Percentiles rank a stretch among this genome's conserved stretches.
phyloP scores from a whole-genome alignment of 2,888 invertebrate species.

The Spodoptera littoralis region DNA sequence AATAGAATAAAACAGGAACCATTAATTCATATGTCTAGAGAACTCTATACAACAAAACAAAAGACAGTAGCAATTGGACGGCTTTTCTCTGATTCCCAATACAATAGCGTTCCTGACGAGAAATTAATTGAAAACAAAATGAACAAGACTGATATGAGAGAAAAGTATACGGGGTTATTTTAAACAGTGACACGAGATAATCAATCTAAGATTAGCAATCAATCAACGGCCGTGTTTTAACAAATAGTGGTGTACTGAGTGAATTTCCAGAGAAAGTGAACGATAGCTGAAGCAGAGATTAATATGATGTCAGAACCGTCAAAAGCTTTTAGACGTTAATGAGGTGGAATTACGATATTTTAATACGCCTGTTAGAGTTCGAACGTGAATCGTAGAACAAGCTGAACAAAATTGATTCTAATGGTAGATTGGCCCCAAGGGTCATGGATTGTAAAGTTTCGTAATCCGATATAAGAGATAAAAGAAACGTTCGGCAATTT shows the following conservation, averaged over 20 bases:
- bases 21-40: slow-evolving; percentile 34
- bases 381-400: slow-evolving; percentile 40
- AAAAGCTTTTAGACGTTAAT: slow-evolving; percentile 71
- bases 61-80: slow-evolving; percentile 19
- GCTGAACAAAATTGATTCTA: slow-evolving; percentile 46
- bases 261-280: slow-evolving; percentile 72
- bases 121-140: slow-evolving; percentile 47
- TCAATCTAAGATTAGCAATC: slow-evolving; percentile 66
- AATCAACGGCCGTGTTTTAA: slow-evolving; percentile 67
- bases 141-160: slow-evolving; percentile 20
- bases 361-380: slow-evolving; percentile 54
- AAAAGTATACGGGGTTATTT: slow-evolving; percentile 44
- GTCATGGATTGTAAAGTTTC: slow-evolving; percentile 44
- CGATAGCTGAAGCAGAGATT: slow-evolving; percentile 51
- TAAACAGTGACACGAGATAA: slow-evolving; percentile 53
- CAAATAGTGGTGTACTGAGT: slow-evolving; percentile 62
- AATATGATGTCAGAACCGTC: slow-evolving; percentile 57
- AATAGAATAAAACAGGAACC: slow-evolving; percentile 9
- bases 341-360: slow-evolving; percentile 69
- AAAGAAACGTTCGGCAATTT: slow-evolving; percentile 21
- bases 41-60: slow-evolving; percentile 22
- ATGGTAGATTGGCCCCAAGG: slow-evolving; percentile 37
- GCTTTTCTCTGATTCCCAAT: slow-evolving; percentile 29
- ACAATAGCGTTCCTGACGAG: slow-evolving; percentile 23
- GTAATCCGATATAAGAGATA: slow-evolving; percentile 30